Evolutionary conservation across 2,888 invertebrate species (phyloP).

Genomic region (Listrodromus nycthemerus): DNA sequence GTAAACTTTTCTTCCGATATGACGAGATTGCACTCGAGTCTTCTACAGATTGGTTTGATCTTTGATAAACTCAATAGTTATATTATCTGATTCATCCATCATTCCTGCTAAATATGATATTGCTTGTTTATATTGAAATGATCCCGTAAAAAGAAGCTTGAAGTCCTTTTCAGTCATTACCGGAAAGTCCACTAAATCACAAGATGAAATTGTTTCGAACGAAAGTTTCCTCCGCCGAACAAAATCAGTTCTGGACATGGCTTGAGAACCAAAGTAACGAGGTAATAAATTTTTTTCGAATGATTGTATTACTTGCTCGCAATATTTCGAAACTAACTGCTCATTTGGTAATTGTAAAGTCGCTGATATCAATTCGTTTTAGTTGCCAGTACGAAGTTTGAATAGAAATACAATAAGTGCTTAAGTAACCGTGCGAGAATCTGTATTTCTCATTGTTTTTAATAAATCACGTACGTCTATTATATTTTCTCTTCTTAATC

Average conservation of each 20-base stretch:
- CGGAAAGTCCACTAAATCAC: conserved; percentile 65
- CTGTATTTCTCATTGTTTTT: conserved; percentile 51
- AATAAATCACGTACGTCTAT: conserved; percentile 51
- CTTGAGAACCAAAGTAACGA: conserved; percentile 57
- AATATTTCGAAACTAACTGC: conserved; percentile 67
- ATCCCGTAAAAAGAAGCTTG: conserved; percentile 66
- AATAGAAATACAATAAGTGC: conserved; percentile 66
- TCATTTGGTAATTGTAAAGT: conserved; percentile 55
- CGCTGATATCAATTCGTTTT: conserved; percentile 57
- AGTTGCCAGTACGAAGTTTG: conserved; percentile 68
- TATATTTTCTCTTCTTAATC: conserved; percentile 58
- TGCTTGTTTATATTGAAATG: conserved; percentile 68
- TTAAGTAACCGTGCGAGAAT: conserved; percentile 53
- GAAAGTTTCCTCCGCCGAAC: conserved; percentile 59
- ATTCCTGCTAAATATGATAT: conserved; percentile 70
- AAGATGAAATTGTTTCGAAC: conserved; percentile 53
- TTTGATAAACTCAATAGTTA: conserved; percentile 62
- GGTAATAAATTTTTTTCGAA: conserved; percentile 71
- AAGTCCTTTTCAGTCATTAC: conserved; percentile 65
- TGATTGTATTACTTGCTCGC: conserved; percentile 54
- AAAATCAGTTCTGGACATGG: conserved; percentile 55
- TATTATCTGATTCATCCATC: conserved; percentile 61
- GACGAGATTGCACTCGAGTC: conserved; percentile 62
- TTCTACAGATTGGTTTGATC: conserved; percentile 59
- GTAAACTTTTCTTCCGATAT: conserved; percentile 59